A percentile compares a stretch with the other conserved stretches of the same genome.
Conservation (phyloP, 2,113 vertebrate genomes). For the Myrmophylax atrothorax region DNA sequence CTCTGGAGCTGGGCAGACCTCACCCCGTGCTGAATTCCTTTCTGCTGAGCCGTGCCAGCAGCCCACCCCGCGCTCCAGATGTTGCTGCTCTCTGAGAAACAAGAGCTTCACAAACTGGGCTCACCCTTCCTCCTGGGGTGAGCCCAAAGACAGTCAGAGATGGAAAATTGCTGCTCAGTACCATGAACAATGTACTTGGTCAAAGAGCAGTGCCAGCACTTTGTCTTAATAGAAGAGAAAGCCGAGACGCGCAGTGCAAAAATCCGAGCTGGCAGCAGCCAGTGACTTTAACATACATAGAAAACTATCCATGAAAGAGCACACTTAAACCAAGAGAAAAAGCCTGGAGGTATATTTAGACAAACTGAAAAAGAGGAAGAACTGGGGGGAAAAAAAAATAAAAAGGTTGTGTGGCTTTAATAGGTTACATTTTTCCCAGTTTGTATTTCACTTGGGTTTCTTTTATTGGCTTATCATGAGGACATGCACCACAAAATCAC, state of each 20-base stretch:
- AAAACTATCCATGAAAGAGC: constrained; percentile 60
- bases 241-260: constrained; percentile 33
- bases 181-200: constrained; percentile 67
- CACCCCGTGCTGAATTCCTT: constrained; percentile 72
- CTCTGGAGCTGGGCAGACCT: constrained; percentile 77
- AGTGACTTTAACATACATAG: constrained; percentile 53
- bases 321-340: constrained; percentile 48
- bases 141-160: constrained; percentile 71
- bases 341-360: constrained; percentile 50
- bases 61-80: constrained; percentile 71
- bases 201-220: constrained; percentile 54
- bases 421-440: constrained; percentile 37
- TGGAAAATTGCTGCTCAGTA: constrained; percentile 74
- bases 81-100: constrained; percentile 77
- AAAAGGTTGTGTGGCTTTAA: background rate
- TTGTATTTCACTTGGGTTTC: constrained; percentile 15
- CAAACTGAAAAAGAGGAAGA: constrained; percentile 8
- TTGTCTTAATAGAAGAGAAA: constrained; percentile 73
- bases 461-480: background rate
- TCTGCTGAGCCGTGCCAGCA: constrained; percentile 68
- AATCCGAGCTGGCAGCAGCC: constrained; percentile 65
- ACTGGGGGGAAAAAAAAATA: accelerated
- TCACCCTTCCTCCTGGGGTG: constrained; percentile 81
- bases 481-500: background rate
- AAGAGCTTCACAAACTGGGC: constrained; percentile 72